Conservation (phyloP, 2,113 vertebrate species). For the Ammodytes dubius region DNA sequence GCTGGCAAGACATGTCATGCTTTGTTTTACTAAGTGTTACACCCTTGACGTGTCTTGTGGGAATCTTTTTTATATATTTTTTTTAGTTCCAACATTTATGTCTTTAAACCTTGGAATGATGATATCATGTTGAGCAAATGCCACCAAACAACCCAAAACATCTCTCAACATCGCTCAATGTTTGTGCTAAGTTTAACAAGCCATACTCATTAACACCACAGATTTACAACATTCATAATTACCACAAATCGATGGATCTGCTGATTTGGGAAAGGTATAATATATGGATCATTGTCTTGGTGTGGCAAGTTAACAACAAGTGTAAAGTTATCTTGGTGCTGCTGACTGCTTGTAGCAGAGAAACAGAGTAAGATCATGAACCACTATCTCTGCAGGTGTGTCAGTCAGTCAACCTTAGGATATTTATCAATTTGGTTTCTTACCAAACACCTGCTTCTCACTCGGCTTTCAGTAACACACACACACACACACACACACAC, state of each 20-base stretch:
- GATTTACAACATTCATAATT: background rate
- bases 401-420: constrained; percentile 39
- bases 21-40: background rate
- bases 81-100: background rate
- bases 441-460: background rate
- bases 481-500: background rate
- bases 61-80: background rate
- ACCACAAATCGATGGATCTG: background rate
- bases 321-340: constrained; percentile 6
- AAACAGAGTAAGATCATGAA: constrained; percentile 39
- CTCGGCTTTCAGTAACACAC: constrained; percentile 4
- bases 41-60: background rate
- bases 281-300: constrained; percentile 11
- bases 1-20: constrained; percentile 11
- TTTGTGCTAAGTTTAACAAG: background rate
- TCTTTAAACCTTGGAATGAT: background rate
- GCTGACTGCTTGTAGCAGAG: constrained; percentile 25
- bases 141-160: background rate
- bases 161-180: background rate
- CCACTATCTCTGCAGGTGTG: constrained; percentile 25
- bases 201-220: background rate
- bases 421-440: constrained; percentile 37
- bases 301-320: constrained; percentile 18
- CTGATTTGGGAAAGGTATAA: constrained; percentile 8
- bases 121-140: background rate